These are phyloP conservation scores for Hoplostethus mediterraneus DNA, from an alignment of 2,797 vertebrate species.

Conservation along the genomic window DNA sequence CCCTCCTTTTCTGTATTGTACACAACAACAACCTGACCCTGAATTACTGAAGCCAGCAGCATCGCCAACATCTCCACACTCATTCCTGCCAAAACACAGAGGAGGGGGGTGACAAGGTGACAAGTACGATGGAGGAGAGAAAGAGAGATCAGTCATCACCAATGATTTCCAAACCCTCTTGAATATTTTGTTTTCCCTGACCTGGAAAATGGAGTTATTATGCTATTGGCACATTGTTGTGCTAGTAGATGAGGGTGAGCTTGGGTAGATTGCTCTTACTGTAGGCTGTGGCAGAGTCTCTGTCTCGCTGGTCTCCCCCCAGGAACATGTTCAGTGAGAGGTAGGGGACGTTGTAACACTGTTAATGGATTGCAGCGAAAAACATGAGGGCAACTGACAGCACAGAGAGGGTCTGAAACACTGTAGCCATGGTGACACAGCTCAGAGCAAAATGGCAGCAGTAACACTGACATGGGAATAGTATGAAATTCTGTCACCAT, in stretches of 20 bases:
- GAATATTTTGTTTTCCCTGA: background rate
- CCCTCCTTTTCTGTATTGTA: slow-evolving; percentile 77
- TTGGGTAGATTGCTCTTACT: slow-evolving; percentile 71
- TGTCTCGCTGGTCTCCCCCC: slow-evolving; percentile 81
- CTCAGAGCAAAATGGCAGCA: slow-evolving; percentile 39
- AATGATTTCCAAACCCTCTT: background rate
- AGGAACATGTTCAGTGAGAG: slow-evolving; percentile 87
- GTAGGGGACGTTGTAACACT: slow-evolving; percentile 86
- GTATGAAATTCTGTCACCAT: slow-evolving; percentile 42
- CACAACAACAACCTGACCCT: slow-evolving; percentile 83
- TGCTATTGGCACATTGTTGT: no score
- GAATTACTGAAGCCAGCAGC: slow-evolving; percentile 80
- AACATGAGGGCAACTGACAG: slow-evolving; percentile 39
- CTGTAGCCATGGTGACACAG: slow-evolving; percentile 60
- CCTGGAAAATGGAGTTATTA: background rate
- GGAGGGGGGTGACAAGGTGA: background rate
- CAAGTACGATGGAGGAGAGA: background rate
- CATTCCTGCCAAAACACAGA: slow-evolving; percentile 77
- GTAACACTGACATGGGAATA: slow-evolving; percentile 33
- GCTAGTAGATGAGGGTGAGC: background rate
- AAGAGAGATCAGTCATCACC: background rate
- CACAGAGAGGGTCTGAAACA: slow-evolving; percentile 26
- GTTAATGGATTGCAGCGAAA: slow-evolving; percentile 44
- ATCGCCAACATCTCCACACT: slow-evolving; percentile 82
- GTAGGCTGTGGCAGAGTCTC: slow-evolving; percentile 87